Evolutionary conservation across 2,113 vertebrate genomes (phyloP).

Genomic region (Entomyzon cyanotis): DNA sequence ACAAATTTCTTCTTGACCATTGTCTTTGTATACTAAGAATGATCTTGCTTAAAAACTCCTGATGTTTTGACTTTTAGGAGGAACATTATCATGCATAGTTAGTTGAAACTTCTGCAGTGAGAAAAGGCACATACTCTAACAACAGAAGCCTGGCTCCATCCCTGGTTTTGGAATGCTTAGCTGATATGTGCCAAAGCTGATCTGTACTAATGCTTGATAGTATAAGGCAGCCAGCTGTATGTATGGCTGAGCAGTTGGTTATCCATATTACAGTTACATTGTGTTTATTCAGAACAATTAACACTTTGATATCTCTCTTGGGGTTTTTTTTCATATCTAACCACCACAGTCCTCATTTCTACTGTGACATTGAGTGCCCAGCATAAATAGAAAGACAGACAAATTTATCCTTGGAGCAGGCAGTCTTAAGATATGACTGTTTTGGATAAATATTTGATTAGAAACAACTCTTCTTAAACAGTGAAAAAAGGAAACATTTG

Average conservation of each 20-base stretch:
- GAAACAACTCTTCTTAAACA: background rate
- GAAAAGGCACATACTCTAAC: background rate
- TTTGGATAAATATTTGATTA: background rate
- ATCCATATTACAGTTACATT: background rate
- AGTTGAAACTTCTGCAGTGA: background rate
- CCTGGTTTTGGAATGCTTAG: background rate
- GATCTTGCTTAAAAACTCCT: background rate
- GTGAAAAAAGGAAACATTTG: background rate
- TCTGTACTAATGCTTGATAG: background rate
- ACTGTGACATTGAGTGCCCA: background rate
- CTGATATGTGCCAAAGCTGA: background rate
- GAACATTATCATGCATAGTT: background rate
- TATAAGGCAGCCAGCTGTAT: background rate
- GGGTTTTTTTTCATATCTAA: background rate
- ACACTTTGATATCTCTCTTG: background rate
- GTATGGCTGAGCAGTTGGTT: background rate
- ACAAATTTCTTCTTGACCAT: background rate
- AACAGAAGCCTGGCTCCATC: background rate
- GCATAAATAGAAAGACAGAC: background rate
- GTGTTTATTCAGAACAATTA: background rate
- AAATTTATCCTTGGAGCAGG: background rate
- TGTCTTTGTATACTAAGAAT: background rate
- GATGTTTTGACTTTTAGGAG: background rate
- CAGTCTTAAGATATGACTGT: background rate
- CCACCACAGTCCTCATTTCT: background rate